Conservation (phyloP, 2,797 vertebrate genomes). For the Eremophila alpestris region DNA sequence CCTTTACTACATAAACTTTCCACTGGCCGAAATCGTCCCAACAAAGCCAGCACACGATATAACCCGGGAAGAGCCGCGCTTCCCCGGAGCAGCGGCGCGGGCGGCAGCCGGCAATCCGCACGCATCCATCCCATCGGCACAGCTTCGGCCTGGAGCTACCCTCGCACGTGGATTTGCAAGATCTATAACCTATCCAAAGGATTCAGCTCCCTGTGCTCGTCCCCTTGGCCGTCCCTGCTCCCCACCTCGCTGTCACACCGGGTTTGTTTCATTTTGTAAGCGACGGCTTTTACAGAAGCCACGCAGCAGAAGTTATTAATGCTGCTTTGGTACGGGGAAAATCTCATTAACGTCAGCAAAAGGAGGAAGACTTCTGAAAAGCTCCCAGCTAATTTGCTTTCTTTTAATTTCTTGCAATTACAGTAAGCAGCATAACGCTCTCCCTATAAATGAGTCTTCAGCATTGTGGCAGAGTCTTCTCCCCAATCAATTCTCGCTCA, state of each 20-base stretch:
- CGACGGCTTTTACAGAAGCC: neutral
- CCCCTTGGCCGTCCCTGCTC: neutral
- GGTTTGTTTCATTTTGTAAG: constrained; percentile 21
- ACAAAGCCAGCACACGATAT: accelerated
- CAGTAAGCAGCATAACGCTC: constrained; percentile 52
- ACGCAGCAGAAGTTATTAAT: constrained; percentile 55
- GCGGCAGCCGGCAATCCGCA: accelerated
- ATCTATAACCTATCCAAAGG: neutral
- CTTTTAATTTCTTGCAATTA: constrained; percentile 69
- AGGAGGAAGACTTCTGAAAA: constrained; percentile 63
- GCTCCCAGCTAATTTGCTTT: constrained; percentile 67
- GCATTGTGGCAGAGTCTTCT: constrained; percentile 27
- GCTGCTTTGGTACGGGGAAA: constrained; percentile 50
- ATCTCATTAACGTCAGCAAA: constrained; percentile 71
- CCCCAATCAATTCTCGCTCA: neutral
- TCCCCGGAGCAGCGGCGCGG: accelerated
- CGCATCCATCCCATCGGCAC: neutral
- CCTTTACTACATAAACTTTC: neutral
- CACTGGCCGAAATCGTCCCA: accelerated
- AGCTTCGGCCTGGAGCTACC: accelerated
- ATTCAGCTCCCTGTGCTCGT: neutral
- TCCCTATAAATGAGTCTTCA: constrained; percentile 53
- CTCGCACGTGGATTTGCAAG: accelerated
- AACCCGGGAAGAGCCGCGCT: accelerated
- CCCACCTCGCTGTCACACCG: neutral